Percentiles rank a stretch among this genome's conserved stretches.
These are phyloP conservation scores for Nyctibius grandis DNA, from an alignment of 2,797 vertebrate species.

Conservation along the genomic window DNA sequence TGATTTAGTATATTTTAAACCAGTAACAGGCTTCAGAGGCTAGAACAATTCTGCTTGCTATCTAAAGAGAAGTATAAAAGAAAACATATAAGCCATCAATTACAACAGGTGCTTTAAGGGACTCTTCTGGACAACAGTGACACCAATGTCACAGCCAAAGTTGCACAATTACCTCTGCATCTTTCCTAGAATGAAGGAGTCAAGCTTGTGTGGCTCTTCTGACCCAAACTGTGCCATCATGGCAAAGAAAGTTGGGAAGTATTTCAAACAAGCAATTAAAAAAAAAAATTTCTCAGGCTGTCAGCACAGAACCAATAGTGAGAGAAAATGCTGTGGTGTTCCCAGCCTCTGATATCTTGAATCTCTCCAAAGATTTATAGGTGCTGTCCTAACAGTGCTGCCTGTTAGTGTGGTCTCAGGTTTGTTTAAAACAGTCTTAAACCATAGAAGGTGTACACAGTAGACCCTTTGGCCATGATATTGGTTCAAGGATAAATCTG, in stretches of 20 bases:
- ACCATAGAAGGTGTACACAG: neutral
- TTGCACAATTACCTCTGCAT: neutral
- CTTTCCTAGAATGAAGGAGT: neutral
- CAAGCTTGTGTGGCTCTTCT: neutral
- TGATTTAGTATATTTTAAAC: neutral
- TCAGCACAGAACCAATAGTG: neutral
- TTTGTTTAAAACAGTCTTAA: neutral
- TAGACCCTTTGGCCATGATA: neutral
- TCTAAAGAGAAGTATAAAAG: neutral
- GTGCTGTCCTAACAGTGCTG: neutral
- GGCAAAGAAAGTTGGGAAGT: neutral
- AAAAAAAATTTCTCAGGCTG: neutral
- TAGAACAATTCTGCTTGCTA: neutral
- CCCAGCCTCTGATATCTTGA: neutral
- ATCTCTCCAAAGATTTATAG: neutral
- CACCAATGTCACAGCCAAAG: neutral
- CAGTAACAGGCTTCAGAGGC: neutral
- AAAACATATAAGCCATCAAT: neutral
- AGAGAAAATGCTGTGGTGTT: neutral
- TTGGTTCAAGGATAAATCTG: neutral
- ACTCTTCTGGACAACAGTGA: neutral
- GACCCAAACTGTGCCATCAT: neutral
- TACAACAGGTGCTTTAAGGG: neutral
- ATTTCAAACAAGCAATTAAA: neutral
- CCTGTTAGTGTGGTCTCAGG: neutral